These are phyloP conservation scores for Chaenocephalus aceratus DNA, from an alignment of 2,113 vertebrate species.

Conservation along the genomic window DNA sequence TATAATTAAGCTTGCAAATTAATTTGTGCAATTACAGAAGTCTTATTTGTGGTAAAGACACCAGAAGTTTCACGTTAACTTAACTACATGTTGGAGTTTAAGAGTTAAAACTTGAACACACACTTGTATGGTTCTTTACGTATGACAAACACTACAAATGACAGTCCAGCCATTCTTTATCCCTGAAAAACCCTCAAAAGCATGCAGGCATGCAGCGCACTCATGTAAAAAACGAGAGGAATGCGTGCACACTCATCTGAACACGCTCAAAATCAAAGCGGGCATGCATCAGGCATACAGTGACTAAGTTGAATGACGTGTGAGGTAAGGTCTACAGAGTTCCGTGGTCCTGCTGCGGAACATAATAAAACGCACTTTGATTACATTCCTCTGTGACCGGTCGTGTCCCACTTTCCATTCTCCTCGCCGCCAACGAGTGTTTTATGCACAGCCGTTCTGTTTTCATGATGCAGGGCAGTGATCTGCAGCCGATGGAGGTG, in stretches of 20 bases:
- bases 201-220: constrained; percentile 51
- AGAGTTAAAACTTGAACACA: constrained; percentile 4
- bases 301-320: constrained; percentile 41
- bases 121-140: background rate
- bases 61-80: background rate
- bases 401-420: constrained; percentile 58
- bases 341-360: constrained; percentile 44
- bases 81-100: too few species aligned
- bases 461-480: constrained; percentile 56
- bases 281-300: constrained; percentile 35
- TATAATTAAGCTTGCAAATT: background rate
- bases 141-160: constrained; percentile 28
- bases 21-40: background rate
- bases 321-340: constrained; percentile 41
- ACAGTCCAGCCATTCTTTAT: constrained; percentile 36
- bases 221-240: constrained; percentile 49
- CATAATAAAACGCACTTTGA: constrained; percentile 71
- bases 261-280: constrained; percentile 47
- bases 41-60: background rate
- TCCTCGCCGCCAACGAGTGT: constrained; percentile 35
- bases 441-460: constrained; percentile 46
- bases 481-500: constrained; percentile 60
- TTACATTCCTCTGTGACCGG: constrained; percentile 69
- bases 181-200: constrained; percentile 37
- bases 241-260: constrained; percentile 45